A percentile compares a stretch with the other conserved stretches of the same genome.
These are phyloP conservation scores for Acanthosoma haemorrhoidale DNA, from an alignment of 2,888 invertebrate species.

Conservation along the genomic window DNA sequence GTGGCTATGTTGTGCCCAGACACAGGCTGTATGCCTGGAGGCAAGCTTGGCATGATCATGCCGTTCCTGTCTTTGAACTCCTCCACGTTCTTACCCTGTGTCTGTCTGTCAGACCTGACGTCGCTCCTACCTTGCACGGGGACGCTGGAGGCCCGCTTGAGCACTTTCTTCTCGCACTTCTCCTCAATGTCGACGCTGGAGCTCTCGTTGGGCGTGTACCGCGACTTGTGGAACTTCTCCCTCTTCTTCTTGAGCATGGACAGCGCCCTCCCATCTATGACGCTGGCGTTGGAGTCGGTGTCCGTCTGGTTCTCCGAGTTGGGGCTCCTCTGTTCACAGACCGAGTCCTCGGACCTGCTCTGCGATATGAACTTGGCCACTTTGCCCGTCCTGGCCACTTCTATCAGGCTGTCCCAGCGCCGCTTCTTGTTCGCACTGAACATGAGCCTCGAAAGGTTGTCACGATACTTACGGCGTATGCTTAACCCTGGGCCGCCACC, in stretches of 20 bases:
- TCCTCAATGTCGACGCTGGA: constrained; percentile 40
- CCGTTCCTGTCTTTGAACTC: constrained; percentile 50
- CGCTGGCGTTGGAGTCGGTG: constrained; percentile 64
- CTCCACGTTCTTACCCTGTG: constrained; percentile 36
- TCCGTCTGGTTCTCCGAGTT: constrained; percentile 65
- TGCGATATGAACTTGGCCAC: constrained; percentile 75
- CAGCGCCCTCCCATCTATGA: constrained; percentile 50
- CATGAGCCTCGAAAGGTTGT: constrained; percentile 39
- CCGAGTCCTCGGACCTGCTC: constrained; percentile 75
- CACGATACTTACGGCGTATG: constrained; percentile 38
- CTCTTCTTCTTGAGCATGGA: constrained; percentile 72
- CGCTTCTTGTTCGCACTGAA: constrained; percentile 43
- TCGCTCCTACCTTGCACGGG: constrained; percentile 54
- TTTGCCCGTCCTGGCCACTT: constrained; percentile 75
- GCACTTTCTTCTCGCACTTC: constrained; percentile 47
- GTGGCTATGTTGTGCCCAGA: constrained; percentile 66
- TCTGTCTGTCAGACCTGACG: constrained; percentile 46
- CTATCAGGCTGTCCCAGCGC: constrained; percentile 63
- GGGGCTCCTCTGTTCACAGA: constrained; percentile 55
- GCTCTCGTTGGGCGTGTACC: constrained; percentile 39
- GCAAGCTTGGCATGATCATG: constrained; percentile 60
- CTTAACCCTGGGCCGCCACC: constrained; percentile 39
- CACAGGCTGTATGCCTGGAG: constrained; percentile 68
- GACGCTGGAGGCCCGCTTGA: constrained; percentile 67
- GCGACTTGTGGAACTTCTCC: constrained; percentile 74